These are phyloP conservation scores for Habroteleia sp. DNA, from an alignment of 2,888 invertebrate genomes.

Conservation along the genomic window DNA sequence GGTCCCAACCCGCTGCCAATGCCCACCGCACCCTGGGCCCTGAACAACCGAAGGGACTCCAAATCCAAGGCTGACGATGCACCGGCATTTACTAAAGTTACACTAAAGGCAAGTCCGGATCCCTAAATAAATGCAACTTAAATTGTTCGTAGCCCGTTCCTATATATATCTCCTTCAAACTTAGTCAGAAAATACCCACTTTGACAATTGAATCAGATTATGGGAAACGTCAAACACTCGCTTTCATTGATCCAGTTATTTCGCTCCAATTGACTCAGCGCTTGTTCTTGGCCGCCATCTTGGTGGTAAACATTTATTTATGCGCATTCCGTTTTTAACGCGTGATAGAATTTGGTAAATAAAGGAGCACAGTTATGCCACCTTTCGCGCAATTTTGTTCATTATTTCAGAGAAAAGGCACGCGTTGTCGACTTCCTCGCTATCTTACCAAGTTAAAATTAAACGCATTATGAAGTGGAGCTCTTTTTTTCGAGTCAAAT, in stretches of 20 bases:
- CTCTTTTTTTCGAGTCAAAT: conserved; percentile 32
- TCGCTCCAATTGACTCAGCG: conserved; percentile 16
- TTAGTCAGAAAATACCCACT: no score
- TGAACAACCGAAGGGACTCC: conserved; percentile 81
- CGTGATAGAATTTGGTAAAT: not conserved
- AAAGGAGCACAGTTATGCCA: no score
- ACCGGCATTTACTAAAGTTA: conserved; percentile 79
- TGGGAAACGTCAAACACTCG: no score
- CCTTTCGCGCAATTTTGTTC: no score
- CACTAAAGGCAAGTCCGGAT: conserved; percentile 77
- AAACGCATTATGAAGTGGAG: conserved; percentile 16
- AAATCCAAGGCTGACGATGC: conserved; percentile 75
- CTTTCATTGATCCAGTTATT: no score
- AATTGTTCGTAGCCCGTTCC: no score
- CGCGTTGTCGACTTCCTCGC: not conserved
- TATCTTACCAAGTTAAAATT: conserved; percentile 26
- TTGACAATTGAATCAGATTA: conserved; percentile 1
- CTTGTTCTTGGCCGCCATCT: conserved; percentile 31
- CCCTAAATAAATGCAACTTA: no score
- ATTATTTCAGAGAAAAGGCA: not conserved
- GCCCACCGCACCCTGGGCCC: conserved; percentile 85
- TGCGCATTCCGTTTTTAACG: conserved; percentile 8
- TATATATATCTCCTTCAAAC: no score
- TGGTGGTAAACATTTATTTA: conserved; percentile 34
- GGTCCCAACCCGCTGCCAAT: conserved; percentile 83